These are phyloP conservation scores for Tetragonula clypearis DNA, from an alignment of 1,140 invertebrate species.

Conservation along the genomic window DNA sequence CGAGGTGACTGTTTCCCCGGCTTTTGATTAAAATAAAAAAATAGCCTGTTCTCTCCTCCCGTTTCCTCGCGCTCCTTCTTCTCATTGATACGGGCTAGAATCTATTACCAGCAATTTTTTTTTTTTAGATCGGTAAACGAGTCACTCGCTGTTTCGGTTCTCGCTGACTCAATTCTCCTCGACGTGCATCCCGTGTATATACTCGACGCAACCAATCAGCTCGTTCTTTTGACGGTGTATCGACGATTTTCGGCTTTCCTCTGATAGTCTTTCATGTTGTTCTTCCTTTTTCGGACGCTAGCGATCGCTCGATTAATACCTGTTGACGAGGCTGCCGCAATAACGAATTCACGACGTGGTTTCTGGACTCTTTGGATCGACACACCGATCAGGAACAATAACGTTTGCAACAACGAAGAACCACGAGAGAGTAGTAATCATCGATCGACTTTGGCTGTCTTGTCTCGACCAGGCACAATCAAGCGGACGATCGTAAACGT, in stretches of 20 bases:
- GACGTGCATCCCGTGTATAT: neutral
- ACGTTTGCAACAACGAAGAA: constrained; percentile 15
- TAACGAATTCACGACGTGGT: constrained; percentile 53
- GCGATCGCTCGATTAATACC: constrained; percentile 50
- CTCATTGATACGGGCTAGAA: constrained; percentile 33
- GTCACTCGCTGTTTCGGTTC: constrained; percentile 5
- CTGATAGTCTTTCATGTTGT: too few species aligned
- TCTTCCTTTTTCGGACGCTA: neutral
- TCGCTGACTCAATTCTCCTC: neutral
- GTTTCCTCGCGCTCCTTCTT: neutral
- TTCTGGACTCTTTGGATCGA: constrained; percentile 47
- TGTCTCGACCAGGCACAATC: too few species aligned
- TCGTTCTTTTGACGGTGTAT: neutral
- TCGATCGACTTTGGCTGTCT: constrained; percentile 5
- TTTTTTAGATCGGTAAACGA: constrained; percentile 56
- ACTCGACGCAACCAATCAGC: neutral
- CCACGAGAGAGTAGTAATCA: neutral
- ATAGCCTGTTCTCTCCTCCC: constrained; percentile 58
- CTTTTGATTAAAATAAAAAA: constrained; percentile 66
- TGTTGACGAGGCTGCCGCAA: constrained; percentile 43
- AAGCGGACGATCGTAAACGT: constrained; percentile 2
- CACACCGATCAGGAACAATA: constrained; percentile 32
- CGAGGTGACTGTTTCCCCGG: constrained; percentile 39
- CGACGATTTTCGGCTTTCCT: neutral
- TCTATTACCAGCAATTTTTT: constrained; percentile 61